These are phyloP conservation scores for Paguma larvata DNA, from an alignment of 2,797 vertebrate genomes.

Conservation along the genomic window DNA sequence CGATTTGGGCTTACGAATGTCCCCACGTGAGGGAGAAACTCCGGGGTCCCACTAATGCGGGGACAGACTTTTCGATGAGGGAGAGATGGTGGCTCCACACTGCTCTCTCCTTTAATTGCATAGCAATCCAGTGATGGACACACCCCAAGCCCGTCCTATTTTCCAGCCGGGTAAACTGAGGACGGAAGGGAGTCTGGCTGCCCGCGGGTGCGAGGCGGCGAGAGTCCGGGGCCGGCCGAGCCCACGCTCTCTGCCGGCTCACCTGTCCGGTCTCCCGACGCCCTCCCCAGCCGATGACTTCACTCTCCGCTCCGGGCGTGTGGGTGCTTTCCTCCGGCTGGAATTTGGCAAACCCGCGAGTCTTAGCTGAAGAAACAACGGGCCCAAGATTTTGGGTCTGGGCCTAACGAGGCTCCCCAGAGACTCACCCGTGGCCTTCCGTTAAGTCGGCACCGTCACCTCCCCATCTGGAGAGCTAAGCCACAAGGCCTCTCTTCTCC, in stretches of 20 bases:
- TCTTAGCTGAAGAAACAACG: not conserved
- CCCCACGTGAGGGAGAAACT: no score
- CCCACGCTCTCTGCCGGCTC: no score
- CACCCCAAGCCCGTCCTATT: not conserved
- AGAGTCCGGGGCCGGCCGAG: fast-evolving
- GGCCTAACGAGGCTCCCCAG: fast-evolving
- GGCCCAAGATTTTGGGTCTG: not conserved
- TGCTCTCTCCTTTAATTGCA: not conserved
- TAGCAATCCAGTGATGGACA: not conserved
- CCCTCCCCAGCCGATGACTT: not conserved
- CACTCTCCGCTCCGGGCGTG: not conserved
- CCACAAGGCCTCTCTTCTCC: not conserved
- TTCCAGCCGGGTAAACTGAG: not conserved
- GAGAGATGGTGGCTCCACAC: not conserved
- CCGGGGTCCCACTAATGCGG: not conserved
- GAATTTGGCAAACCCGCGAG: no score
- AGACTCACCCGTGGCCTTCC: fast-evolving
- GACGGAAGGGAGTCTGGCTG: not conserved
- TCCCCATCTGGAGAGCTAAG: not conserved
- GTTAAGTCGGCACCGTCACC: not conserved
- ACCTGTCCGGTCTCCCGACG: not conserved
- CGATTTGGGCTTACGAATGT: no score
- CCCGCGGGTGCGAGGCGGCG: no score
- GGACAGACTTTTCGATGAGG: not conserved
- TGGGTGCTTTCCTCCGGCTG: not conserved